Evolutionary conservation across 2,888 invertebrate species (phyloP), one percentile per base, ranked within the genome.

Genomic region (Ferdinandea cuprea): DNA sequence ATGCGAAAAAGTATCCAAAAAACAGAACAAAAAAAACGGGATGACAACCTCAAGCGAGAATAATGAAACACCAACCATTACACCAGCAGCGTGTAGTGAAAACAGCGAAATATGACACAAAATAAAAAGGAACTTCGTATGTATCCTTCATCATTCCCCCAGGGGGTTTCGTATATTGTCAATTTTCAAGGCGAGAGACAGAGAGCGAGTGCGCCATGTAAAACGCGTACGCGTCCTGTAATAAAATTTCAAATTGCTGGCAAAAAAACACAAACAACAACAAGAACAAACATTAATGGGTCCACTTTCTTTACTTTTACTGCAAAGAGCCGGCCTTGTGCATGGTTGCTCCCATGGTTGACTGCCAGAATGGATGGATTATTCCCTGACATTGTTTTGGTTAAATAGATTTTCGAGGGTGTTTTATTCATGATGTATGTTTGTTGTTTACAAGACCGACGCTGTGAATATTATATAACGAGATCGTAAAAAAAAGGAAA

Each of bases 181-280:
- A 40, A 73, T 73, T 56, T 56, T 46, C 46, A 35, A 32, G 61
- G 48, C 52, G 17, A 37, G 54, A 37, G 52, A 15, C 15, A 30
- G 19, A 17, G 17, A 52, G 19, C 11, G 17, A 52, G 13, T 35
- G 25, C 30, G 19, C 13, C 28, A 37, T 52, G 52, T 52, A 40
- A 65, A 65, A 13, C 28, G 71, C 50, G 63, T 37, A 50, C 37
- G 25, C 52, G 65, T 56, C 48, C 30, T 56, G 17, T 73, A 65
- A 65, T 65, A 63, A 73, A 65, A 73, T 46, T 48, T 73, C 37
- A 65, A 73, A 73, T 56, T 58, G 28, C 73, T 56, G 44, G 52
- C 44, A 63, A 52, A 72, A 59, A 61, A 54, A n/a, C n/a, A n/a
- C n/a, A n/a, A n/a, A n/a, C n/a, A n/a, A n/a, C n/a, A n/a, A n/a